Evolutionary conservation across 2,797 vertebrate genomes (phyloP).

Genomic region (Smutsia temminckii): DNA sequence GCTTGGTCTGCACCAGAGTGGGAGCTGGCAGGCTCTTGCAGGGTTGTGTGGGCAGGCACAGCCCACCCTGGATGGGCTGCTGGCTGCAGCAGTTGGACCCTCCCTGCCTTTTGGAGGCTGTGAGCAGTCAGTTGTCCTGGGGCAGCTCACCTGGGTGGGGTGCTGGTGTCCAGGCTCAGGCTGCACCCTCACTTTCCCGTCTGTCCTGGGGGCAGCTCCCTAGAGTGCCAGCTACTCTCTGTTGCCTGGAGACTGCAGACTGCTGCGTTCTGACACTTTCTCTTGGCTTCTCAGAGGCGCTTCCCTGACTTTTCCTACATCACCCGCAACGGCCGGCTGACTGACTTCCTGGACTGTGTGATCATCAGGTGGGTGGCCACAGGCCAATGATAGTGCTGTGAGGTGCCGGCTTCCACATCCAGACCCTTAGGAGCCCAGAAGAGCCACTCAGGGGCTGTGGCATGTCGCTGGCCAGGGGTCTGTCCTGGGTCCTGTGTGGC

Average conservation of each 20-base stretch:
- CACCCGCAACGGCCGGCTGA: conserved; percentile 95
- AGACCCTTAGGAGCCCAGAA: not conserved
- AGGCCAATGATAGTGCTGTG: not conserved
- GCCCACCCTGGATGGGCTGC: not conserved
- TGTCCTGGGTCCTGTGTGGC: not conserved
- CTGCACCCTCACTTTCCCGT: not conserved
- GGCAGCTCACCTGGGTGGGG: fast-evolving
- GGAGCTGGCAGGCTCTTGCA: not conserved
- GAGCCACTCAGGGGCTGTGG: not conserved
- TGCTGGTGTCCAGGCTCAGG: not conserved
- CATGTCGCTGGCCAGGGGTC: not conserved
- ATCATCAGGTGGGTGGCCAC: conserved; percentile 93
- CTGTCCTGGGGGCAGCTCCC: not conserved
- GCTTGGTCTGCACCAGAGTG: not conserved
- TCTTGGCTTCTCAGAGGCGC: conserved; percentile 88
- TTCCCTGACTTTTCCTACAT: conserved; percentile 99
- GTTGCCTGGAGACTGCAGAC: not conserved
- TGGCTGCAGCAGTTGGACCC: not conserved
- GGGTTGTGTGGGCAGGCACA: not conserved
- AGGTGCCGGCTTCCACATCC: fast-evolving
- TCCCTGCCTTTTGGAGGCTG: not conserved
- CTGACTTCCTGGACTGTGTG: conserved; percentile 97
- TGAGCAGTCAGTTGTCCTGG: too few relatives aligned
- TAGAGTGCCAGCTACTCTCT: not conserved
- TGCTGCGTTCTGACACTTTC: not conserved